Evolutionary conservation across 2,888 invertebrate species (phyloP).

Genomic region (Ophion obscuratus): DNA sequence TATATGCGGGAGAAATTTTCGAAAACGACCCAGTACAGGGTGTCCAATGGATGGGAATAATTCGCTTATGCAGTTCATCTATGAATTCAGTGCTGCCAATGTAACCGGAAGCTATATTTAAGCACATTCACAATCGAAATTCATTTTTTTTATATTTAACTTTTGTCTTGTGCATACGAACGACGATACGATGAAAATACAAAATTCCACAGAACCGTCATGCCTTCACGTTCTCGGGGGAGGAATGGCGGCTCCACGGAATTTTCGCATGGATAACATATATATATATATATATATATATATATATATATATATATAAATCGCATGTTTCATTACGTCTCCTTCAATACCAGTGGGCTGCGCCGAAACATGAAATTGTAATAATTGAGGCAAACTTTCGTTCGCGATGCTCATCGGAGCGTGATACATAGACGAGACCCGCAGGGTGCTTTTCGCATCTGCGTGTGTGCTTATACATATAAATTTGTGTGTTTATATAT

Average conservation of each 20-base stretch:
- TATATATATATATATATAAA: slow-evolving; percentile 33
- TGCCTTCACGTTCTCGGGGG: background rate
- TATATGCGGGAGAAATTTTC: background rate
- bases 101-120: background rate
- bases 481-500: background rate
- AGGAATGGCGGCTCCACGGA: background rate
- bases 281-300: too few species aligned
- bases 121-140: too few species aligned
- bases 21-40: background rate
- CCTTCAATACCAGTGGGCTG: slow-evolving; percentile 40
- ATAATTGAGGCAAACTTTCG: slow-evolving; percentile 73
- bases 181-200: too few species aligned
- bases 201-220: background rate
- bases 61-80: background rate
- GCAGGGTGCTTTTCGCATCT: slow-evolving; percentile 18
- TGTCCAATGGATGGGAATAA: background rate
- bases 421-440: slow-evolving; percentile 50
- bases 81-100: background rate
- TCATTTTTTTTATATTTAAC: too few species aligned
- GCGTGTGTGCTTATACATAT: background rate
- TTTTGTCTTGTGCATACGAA: too few species aligned
- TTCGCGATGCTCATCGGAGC: slow-evolving; percentile 66
- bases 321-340: slow-evolving; percentile 29
- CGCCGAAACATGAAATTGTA: slow-evolving; percentile 71
- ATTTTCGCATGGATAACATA: slow-evolving; percentile 2